These are phyloP conservation scores for Palythoa heliodiscus DNA, from an alignment of 92 coral and sea anemone genomes.

Conservation along the genomic window DNA sequence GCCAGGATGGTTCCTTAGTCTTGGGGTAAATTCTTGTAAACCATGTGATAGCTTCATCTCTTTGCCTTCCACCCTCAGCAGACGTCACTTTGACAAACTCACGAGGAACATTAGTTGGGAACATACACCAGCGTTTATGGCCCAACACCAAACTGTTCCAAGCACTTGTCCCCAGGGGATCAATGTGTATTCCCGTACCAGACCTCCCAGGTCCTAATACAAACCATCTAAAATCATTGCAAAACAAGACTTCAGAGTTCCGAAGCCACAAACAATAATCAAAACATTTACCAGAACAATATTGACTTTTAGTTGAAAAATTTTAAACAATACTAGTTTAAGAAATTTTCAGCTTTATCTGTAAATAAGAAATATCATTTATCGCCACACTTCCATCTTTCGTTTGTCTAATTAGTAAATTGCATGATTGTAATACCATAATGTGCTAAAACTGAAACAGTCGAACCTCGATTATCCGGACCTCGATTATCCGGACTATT, in stretches of 20 bases:
- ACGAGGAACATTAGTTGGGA: slow-evolving; percentile 92
- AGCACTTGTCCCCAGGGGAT: slow-evolving; percentile 98
- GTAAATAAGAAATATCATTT: too few species aligned
- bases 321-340: too few species aligned
- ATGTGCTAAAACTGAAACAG: too few species aligned
- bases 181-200: slow-evolving; percentile 99
- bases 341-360: too few species aligned
- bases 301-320: too few species aligned
- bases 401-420: too few species aligned
- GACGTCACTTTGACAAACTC: slow-evolving; percentile 81
- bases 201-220: slow-evolving; percentile 98
- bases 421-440: too few species aligned
- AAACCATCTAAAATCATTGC: slow-evolving; percentile 74
- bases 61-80: slow-evolving; percentile 87
- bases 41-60: slow-evolving; percentile 97
- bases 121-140: slow-evolving; percentile 97
- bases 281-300: too few species aligned
- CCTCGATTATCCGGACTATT: too few species aligned
- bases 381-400: too few species aligned
- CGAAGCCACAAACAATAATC: too few species aligned
- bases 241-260: neutral
- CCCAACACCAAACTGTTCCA: slow-evolving; percentile 97
- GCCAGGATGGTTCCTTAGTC: slow-evolving; percentile 93
- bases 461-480: too few species aligned
- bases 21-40: slow-evolving; percentile 84